These are phyloP conservation scores for Isotomurus palustris DNA, from an alignment of 2,888 invertebrate species.

Conservation along the genomic window DNA sequence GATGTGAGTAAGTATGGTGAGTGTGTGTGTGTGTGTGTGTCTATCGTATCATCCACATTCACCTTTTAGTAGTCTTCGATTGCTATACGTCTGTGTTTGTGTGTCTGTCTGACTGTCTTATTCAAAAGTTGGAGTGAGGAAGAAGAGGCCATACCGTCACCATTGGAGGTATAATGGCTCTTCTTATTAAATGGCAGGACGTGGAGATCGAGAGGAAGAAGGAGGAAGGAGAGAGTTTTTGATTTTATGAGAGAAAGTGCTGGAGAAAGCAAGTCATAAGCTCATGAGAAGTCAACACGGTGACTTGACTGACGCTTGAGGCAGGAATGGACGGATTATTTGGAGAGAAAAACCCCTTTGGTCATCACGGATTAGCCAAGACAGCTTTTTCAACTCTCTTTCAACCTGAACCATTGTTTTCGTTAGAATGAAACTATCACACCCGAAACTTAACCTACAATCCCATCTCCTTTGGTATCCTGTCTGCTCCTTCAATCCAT, in stretches of 20 bases:
- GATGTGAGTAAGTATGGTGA: too few species aligned
- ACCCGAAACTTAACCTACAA: background rate
- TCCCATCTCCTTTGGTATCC: background rate
- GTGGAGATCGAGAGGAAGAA: too few species aligned
- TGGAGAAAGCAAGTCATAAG: background rate
- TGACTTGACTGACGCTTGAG: background rate
- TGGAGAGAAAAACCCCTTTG: background rate
- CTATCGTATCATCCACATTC: too few species aligned
- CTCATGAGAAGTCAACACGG: background rate
- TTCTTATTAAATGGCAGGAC: too few species aligned
- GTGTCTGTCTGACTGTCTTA: too few species aligned
- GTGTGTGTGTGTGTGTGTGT: too few species aligned
- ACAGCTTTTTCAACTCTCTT: slow-evolving; percentile 1
- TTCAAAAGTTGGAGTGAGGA: too few species aligned
- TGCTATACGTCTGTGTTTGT: too few species aligned
- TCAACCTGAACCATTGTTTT: background rate
- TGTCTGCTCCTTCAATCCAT: background rate
- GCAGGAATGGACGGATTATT: background rate
- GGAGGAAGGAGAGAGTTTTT: too few species aligned
- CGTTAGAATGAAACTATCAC: background rate
- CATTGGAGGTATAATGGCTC: too few species aligned
- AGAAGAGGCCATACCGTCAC: too few species aligned
- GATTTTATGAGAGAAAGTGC: background rate
- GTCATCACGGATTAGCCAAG: slow-evolving; percentile 4
- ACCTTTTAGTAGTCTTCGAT: too few species aligned